Conservation (phyloP, 2,888 invertebrate genomes). For the Argyresthia albistria region DNA sequence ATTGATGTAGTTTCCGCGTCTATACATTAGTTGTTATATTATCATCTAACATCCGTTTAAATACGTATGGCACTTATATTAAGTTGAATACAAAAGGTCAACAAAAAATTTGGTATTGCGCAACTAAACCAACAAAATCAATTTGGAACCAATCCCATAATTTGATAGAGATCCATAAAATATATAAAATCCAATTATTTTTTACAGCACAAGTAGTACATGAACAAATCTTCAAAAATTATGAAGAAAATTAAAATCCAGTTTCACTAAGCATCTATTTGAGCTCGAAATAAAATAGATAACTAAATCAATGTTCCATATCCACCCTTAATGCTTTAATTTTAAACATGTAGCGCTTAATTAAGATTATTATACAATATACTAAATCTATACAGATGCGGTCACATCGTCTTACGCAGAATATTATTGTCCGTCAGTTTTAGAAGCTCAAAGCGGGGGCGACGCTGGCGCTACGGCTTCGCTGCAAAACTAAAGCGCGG, state of each 20-base stretch:
- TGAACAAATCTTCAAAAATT: not conserved
- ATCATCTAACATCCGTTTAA: not conserved
- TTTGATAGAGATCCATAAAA: not conserved
- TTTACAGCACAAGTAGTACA: not conserved
- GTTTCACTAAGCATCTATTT: slow-evolving; percentile 53
- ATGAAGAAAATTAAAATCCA: slow-evolving; percentile 37
- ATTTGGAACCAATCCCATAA: not conserved
- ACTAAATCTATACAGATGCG: slow-evolving; percentile 1
- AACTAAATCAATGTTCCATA: slow-evolving; percentile 29
- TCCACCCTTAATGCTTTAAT: slow-evolving; percentile 31
- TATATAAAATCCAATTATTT: not conserved
- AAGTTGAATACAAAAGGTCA: not conserved
- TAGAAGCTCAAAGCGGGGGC: slow-evolving; percentile 2
- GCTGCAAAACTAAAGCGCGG: not conserved
- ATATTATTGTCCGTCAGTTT: slow-evolving; percentile 4
- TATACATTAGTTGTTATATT: not conserved
- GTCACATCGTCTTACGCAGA: not conserved
- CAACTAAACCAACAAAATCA: not conserved
- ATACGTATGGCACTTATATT: slow-evolving; percentile 1
- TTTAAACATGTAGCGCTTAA: not conserved
- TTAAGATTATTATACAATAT: not conserved
- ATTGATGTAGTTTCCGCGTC: too few relatives aligned
- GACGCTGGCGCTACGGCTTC: not conserved
- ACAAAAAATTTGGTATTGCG: not conserved
- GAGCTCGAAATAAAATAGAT: slow-evolving; percentile 42